Evolutionary conservation across 2,113 vertebrate species (phyloP).

Genomic region (Rhinolophus sinicus): DNA sequence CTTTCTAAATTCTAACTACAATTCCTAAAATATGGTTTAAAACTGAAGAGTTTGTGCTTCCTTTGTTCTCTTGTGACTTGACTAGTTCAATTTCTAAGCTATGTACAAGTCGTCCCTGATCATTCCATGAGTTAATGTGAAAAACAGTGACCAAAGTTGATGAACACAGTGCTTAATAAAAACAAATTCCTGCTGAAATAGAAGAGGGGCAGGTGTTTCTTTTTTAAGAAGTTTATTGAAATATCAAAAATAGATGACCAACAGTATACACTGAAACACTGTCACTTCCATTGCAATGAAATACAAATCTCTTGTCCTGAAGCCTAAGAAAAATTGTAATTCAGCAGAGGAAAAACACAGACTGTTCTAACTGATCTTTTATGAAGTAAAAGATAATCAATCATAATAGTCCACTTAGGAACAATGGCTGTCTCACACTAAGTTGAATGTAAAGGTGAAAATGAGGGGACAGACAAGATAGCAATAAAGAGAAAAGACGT

Average conservation of each 20-base stretch:
- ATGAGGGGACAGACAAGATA: not conserved
- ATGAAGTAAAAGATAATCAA: slow-evolving; percentile 43
- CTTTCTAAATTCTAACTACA: slow-evolving; percentile 39
- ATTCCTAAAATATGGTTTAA: slow-evolving; percentile 29
- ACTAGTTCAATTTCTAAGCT: not conserved
- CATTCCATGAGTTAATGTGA: not conserved
- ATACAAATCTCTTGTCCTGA: slow-evolving; percentile 21
- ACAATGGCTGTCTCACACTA: slow-evolving; percentile 40
- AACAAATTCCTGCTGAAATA: not conserved
- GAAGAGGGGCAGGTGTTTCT: not conserved
- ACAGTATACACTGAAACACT: not conserved
- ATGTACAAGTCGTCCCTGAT: not conserved
- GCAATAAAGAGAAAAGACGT: not conserved
- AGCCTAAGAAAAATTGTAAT: slow-evolving; percentile 1
- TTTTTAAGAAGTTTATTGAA: not conserved
- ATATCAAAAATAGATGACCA: not conserved
- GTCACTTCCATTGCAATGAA: slow-evolving; percentile 16
- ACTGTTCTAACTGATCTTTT: slow-evolving; percentile 13
- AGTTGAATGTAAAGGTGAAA: slow-evolving; percentile 18
- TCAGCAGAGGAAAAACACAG: slow-evolving; percentile 27
- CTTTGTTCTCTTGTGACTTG: not conserved
- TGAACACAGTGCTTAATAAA: not conserved
- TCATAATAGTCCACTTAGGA: not conserved
- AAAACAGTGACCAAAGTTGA: not conserved
- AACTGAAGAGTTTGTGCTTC: not conserved